Percentiles rank a stretch among this genome's conserved stretches.
These are phyloP conservation scores for Oreochromis tanganicae DNA, from an alignment of 2,113 vertebrate genomes.

Conservation along the genomic window DNA sequence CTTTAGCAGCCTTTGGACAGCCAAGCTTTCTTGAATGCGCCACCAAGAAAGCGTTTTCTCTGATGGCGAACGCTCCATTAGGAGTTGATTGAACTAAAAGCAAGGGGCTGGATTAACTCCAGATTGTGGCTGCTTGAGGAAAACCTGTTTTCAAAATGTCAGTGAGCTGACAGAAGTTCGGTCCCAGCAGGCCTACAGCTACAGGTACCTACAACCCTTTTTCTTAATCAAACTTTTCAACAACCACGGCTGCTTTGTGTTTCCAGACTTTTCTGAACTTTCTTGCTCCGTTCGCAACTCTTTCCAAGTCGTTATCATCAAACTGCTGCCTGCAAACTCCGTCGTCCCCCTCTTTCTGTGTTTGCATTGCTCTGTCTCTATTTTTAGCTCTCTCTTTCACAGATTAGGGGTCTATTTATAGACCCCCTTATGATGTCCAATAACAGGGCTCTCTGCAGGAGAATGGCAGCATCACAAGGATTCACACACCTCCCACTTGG, in stretches of 20 bases:
- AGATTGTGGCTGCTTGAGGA: not conserved
- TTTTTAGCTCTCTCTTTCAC: slow-evolving; percentile 59
- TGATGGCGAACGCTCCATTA: not conserved
- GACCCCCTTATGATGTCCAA: slow-evolving; percentile 48
- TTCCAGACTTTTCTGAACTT: not conserved
- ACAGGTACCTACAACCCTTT: not conserved
- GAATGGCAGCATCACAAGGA: slow-evolving; percentile 46
- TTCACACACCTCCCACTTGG: slow-evolving; percentile 56
- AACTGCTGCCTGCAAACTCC: not conserved
- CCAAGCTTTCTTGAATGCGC: not conserved
- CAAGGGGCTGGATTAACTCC: not conserved
- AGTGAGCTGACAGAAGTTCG: not conserved
- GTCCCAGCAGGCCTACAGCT: not conserved
- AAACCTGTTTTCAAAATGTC: not conserved
- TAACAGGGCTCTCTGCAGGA: slow-evolving; percentile 35
- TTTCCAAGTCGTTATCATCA: not conserved
- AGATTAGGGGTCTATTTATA: slow-evolving; percentile 68
- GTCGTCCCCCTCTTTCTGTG: not conserved
- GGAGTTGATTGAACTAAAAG: not conserved
- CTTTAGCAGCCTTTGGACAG: not conserved
- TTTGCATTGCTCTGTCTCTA: slow-evolving; percentile 38
- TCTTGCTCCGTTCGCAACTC: not conserved
- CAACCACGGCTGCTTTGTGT: fast-evolving
- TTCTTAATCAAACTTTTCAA: not conserved
- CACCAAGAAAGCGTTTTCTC: not conserved